Conservation (phyloP, 2,888 invertebrate genomes). For the Pammene aurita region DNA sequence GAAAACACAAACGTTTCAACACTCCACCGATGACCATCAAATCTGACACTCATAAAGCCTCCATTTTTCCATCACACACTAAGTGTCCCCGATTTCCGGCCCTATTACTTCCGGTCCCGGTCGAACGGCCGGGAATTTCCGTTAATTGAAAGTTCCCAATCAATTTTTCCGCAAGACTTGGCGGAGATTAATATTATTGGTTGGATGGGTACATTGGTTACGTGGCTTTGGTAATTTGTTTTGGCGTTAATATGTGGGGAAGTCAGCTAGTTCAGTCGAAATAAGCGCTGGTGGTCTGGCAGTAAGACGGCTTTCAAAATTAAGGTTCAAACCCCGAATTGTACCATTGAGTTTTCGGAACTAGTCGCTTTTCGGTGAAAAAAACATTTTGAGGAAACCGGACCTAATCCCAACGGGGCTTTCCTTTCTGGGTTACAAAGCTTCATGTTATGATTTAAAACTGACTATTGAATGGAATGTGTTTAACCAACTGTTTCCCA, state of each 20-base stretch:
- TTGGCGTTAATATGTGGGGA: constrained; percentile 22
- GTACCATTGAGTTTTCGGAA: too few relatives aligned
- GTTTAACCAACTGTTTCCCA: neutral
- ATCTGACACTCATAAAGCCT: neutral
- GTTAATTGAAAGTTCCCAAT: constrained; percentile 40
- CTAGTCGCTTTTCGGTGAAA: too few relatives aligned
- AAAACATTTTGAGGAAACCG: too few relatives aligned
- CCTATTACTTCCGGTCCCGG: constrained; percentile 38
- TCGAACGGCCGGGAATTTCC: constrained; percentile 25
- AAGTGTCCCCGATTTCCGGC: constrained; percentile 36
- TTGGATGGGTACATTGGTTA: constrained; percentile 17
- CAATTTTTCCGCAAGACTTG: constrained; percentile 38
- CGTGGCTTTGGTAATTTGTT: constrained; percentile 19
- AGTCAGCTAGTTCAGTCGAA: too few relatives aligned
- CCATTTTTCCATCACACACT: constrained; percentile 32
- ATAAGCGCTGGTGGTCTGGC: too few relatives aligned
- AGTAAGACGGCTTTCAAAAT: neutral
- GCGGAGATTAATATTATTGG: constrained; percentile 23
- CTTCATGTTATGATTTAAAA: too few relatives aligned
- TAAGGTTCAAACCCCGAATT: too few relatives aligned
- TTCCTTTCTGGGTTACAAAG: too few relatives aligned
- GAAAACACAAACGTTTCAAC: neutral
- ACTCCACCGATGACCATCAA: constrained; percentile 7
- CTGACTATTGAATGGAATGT: too few relatives aligned
- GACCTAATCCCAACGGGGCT: too few relatives aligned